Evolutionary conservation across 2,888 invertebrate species (phyloP).

Genomic region (Stenotaenia linearis): DNA sequence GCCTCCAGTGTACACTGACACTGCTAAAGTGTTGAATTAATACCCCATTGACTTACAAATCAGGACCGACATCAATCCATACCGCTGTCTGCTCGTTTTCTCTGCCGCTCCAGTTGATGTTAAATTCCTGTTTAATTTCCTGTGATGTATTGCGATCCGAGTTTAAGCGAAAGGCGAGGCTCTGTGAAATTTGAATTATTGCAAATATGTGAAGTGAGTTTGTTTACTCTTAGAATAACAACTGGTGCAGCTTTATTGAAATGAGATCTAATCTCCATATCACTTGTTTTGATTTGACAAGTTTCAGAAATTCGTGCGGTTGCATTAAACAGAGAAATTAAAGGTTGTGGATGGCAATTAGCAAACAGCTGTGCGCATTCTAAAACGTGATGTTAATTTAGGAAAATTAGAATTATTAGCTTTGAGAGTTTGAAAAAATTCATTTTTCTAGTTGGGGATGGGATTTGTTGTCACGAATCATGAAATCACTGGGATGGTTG

Average conservation of each 20-base stretch:
- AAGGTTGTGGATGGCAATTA: background rate
- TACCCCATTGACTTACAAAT: constrained; percentile 20
- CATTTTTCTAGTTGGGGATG: background rate
- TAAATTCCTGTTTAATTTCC: background rate
- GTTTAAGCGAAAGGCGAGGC: background rate
- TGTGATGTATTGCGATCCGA: background rate
- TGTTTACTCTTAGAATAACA: background rate
- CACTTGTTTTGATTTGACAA: background rate
- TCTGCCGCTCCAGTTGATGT: background rate
- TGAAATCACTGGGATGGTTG: too few relatives aligned
- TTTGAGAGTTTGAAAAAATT: background rate
- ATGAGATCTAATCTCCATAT: background rate
- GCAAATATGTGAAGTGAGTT: background rate
- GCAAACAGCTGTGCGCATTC: background rate
- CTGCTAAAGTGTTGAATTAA: constrained; percentile 24
- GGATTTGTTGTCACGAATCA: background rate
- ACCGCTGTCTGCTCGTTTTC: constrained; percentile 11
- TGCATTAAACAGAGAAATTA: background rate
- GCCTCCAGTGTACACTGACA: constrained; percentile 20
- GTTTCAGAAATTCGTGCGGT: background rate
- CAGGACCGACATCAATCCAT: constrained; percentile 2
- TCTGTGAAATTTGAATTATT: constrained; percentile 2
- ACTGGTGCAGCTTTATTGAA: background rate
- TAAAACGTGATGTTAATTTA: background rate
- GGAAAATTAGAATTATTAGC: background rate